These are phyloP conservation scores for Thymelicus acteon DNA, from an alignment of 2,888 invertebrate species.

Conservation along the genomic window DNA sequence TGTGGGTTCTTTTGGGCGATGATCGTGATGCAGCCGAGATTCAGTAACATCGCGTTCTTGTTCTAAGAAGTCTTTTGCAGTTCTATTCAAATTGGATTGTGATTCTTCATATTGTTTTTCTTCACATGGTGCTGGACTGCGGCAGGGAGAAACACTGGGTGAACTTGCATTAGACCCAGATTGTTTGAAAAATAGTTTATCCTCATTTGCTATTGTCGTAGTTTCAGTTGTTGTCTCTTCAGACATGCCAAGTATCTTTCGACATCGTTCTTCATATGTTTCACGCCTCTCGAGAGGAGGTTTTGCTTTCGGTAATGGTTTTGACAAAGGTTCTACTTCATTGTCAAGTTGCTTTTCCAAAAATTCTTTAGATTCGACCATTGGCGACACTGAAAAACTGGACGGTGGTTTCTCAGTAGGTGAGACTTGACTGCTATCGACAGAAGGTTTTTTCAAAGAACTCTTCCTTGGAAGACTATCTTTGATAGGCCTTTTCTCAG, in stretches of 20 bases:
- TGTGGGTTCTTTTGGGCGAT: slow-evolving; percentile 25
- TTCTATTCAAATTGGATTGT: slow-evolving; percentile 45
- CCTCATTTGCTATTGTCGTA: slow-evolving; percentile 46
- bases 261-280: slow-evolving; percentile 90
- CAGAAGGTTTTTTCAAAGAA: slow-evolving; percentile 74
- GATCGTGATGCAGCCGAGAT: slow-evolving; percentile 17
- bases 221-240: slow-evolving; percentile 63
- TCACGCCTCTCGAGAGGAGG: slow-evolving; percentile 87
- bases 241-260: slow-evolving; percentile 88
- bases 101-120: slow-evolving; percentile 47
- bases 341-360: slow-evolving; percentile 58
- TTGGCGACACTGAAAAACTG: slow-evolving; percentile 70
- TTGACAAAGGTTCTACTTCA: slow-evolving; percentile 57
- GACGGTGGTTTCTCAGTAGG: slow-evolving; percentile 74
- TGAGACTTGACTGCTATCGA: slow-evolving; percentile 54
- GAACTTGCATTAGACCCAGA: slow-evolving; percentile 54
- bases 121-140: slow-evolving; percentile 60
- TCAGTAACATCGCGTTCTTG: slow-evolving; percentile 54
- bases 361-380: slow-evolving; percentile 57
- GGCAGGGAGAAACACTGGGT: slow-evolving; percentile 63
- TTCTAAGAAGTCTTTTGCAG: slow-evolving; percentile 54
- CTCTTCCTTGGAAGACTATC: slow-evolving; percentile 75
- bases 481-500: slow-evolving; percentile 65
- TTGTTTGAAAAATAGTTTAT: slow-evolving; percentile 50
- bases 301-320: slow-evolving; percentile 69